phyloP scores from a whole-genome alignment of 2,113 vertebrate genomes.

The Mohoua ochrocephala region DNA sequence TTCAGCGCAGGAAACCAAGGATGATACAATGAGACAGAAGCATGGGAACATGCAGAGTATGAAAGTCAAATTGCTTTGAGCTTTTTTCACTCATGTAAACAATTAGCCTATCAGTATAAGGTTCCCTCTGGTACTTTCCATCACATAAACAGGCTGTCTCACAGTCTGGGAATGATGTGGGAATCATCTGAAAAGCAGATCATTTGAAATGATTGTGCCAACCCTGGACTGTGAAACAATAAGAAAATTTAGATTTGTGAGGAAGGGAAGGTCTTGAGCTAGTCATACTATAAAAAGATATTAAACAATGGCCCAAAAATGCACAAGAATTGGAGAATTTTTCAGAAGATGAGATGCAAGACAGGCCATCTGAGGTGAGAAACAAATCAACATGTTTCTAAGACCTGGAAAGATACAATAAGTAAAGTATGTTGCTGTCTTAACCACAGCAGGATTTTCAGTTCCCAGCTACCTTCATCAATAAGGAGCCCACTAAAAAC shows the following conservation, averaged over 20 bases:
- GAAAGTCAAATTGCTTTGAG: background rate
- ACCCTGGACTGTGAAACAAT: conserved; percentile 10
- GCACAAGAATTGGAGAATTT: background rate
- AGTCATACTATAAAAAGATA: background rate
- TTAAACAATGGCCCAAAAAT: conserved; percentile 31
- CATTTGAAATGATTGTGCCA: conserved; percentile 53
- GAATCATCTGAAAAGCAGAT: conserved; percentile 61
- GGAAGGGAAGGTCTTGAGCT: background rate
- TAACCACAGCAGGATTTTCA: background rate
- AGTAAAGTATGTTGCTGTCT: background rate
- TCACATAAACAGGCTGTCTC: conserved; percentile 54
- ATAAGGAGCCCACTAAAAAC: background rate
- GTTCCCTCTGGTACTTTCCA: conserved; percentile 47
- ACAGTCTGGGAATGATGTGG: conserved; percentile 66
- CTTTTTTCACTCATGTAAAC: conserved; percentile 11
- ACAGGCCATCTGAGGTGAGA: conserved; percentile 27
- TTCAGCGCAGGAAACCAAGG: background rate
- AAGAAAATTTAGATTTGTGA: conserved; percentile 15
- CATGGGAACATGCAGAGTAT: background rate
- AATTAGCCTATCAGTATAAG: conserved; percentile 10
- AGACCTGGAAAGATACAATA: background rate
- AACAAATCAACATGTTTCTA: background rate
- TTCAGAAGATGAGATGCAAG: background rate
- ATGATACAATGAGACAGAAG: background rate
- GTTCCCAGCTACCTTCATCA: background rate